Base-by-base conservation (phyloP, 2,888 invertebrate species). In the Acheta domesticus region DNA sequence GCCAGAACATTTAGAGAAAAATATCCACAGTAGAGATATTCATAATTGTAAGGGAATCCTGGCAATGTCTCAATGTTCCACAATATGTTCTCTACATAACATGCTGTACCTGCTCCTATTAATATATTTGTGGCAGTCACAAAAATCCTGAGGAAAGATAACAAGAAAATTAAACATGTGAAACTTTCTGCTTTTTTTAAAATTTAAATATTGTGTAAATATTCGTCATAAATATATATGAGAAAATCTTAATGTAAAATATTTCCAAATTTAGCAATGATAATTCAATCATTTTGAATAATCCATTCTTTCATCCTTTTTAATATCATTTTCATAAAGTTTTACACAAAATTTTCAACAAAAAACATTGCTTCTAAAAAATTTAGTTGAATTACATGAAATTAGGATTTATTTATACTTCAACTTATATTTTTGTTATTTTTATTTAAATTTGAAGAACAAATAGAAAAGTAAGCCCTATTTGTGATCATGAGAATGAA, bases 11-110 rank as follows among this genome's bases (percentile, higher is more conserved):
- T 78, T 19, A 79, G 49, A n/a, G 77, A 74, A 14, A 78, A 48
- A 50, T 80, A 82, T 14, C 81, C 80, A 50, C 82, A 78, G 75
- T 77, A 82, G n/a, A 82, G 77, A 14, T 80, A 21, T 23, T 82
- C 81, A 74, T 82, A 82, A 75, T 81, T 81, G 49, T 77, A 73
- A 14, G 77, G 19, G 76, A 82, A 82, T 23, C 81, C 79, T 23
- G 75, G 49, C 14, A 80, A 76, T 11, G 79, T 50, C 4, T 80
- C 80, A 5, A 80, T 74, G 62, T 82, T 80, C 82, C 82, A 82
- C 36, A 81, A 74, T 5, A 82, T 78, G 77, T 78, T 81, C 21
- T 81, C 80, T 20, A 48, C 74, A 12, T 79, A 78, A 49, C 78
- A 79, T 19, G 81, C 80, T 23, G 77, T 76, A 21, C 75, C 74